Conservation (phyloP, 2,888 invertebrate genomes). For the Erpobdella octoculata region DNA sequence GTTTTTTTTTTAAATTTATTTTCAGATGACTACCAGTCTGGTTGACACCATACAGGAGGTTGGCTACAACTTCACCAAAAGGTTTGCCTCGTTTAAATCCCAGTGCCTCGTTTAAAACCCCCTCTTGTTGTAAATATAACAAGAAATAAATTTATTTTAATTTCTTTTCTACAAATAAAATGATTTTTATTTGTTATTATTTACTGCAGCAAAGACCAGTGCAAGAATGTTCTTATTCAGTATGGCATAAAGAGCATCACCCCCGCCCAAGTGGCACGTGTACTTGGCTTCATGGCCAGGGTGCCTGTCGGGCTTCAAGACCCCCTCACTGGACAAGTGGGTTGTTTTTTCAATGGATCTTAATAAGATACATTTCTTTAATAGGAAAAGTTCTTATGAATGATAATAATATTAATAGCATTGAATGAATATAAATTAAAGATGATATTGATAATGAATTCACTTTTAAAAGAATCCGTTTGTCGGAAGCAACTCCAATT, state of each 20-base stretch:
- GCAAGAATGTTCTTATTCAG: conserved; percentile 70
- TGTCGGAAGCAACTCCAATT: conserved; percentile 34
- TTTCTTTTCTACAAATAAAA: neutral
- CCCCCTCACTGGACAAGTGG: conserved; percentile 43
- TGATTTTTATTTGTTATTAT: neutral
- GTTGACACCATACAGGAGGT: conserved; percentile 84
- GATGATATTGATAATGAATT: too few species aligned
- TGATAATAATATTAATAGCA: neutral
- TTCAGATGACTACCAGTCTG: conserved; percentile 50
- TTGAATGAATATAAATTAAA: neutral
- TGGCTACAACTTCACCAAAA: conserved; percentile 59
- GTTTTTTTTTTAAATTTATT: neutral
- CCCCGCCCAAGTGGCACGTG: conserved; percentile 71
- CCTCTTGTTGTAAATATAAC: too few species aligned
- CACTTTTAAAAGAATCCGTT: conserved; percentile 14
- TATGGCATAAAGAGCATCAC: conserved; percentile 70
- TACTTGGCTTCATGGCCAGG: conserved; percentile 48
- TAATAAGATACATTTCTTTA: neutral
- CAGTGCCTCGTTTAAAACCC: too few species aligned
- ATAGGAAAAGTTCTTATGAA: neutral
- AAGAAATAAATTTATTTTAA: neutral
- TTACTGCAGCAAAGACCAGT: conserved; percentile 46
- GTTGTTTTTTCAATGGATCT: conserved; percentile 3
- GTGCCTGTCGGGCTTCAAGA: conserved; percentile 51
- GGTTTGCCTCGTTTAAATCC: too few species aligned